Evolutionary conservation across 2,888 invertebrate genomes (phyloP).

Genomic region (Micoletzkya japonica): DNA sequence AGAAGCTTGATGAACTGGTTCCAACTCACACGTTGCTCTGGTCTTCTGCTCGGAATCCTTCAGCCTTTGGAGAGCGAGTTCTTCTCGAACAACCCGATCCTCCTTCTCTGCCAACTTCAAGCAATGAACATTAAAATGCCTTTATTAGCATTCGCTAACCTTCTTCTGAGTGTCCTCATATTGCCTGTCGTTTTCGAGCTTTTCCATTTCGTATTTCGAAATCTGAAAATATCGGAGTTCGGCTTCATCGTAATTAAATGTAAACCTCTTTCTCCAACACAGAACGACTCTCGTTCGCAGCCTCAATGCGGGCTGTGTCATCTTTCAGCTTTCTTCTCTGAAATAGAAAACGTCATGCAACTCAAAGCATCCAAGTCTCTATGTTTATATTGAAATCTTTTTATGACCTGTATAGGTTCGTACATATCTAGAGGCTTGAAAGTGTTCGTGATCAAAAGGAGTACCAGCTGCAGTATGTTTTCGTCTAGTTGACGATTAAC

Average conservation of each 20-base stretch:
- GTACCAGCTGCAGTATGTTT: constrained; percentile 2
- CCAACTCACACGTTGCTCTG: too few relatives aligned
- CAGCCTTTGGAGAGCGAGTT: constrained; percentile 4
- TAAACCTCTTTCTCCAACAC: constrained; percentile 23
- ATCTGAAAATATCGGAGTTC: constrained; percentile 3
- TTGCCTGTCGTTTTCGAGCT: constrained; percentile 11
- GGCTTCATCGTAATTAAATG: neutral
- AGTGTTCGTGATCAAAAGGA: neutral
- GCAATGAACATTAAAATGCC: neutral
- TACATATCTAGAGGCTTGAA: neutral
- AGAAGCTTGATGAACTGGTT: neutral
- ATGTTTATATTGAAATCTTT: neutral
- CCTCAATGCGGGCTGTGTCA: constrained; percentile 8
- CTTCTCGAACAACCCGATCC: neutral
- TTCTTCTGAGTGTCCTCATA: constrained; percentile 11
- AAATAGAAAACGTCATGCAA: neutral
- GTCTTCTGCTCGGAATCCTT: neutral
- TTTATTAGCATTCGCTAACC: neutral
- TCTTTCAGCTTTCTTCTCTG: constrained; percentile 20
- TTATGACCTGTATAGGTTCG: neutral
- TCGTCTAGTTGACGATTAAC: constrained; percentile 18
- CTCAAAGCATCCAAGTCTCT: neutral
- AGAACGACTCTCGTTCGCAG: constrained; percentile 5
- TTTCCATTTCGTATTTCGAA: constrained; percentile 24
- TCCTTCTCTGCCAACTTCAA: neutral